Base-by-base conservation (phyloP, 2,797 vertebrate species). In the Lagocephalus sceleratus region DNA sequence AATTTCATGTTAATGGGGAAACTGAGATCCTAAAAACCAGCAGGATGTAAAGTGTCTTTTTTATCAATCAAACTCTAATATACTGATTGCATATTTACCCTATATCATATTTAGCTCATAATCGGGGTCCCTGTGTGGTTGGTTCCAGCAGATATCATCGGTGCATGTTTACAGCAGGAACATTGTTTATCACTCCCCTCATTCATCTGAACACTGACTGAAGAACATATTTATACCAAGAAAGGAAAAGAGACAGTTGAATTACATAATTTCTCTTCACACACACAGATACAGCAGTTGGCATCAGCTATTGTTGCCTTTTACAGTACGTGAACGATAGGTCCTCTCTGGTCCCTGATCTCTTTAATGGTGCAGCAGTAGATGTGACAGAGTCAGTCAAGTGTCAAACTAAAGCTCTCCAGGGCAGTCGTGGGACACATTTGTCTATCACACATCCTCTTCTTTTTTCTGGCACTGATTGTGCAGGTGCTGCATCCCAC, bases 401-500 rank as follows among this genome's bases (percentile, higher is more conserved):
- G 5, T 29, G 26, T 29, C 26, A 44, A 16, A 41, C 16, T n/a
- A 17, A 41, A 44, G 32, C 56, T 43, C 20, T 15, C n/a, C 8
- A 21, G 16, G 23, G 25, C 48, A 49, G 41, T 10, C 1, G 20
- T 32, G 55, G 32, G 19, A 2, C 11, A n/a, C 9, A 1, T 8
- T 59, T 35, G 25, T 63, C n/a, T 47, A 20, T 29, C 52, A 22
- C 20, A 29, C 12, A 29, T 6, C 32, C 6, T 35, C 19, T 11
- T 49, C 40, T 32, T 51, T 20, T 20, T 16, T 11, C 35, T 17
- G 3, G 20, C 19, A 39, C 48, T 21, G 54, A 44, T 48, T 25
- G 15, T 41, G 21, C 46, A 60, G 55, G 32, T 70, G 55, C 21
- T 32, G 48, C 14, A 42, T 62, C 54, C 51, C 39, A 26, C 22